Percentiles rank a stretch among this genome's conserved stretches.
These are phyloP conservation scores for Capreolus pygargus DNA, from an alignment of 2,113 vertebrate species.

Conservation along the genomic window DNA sequence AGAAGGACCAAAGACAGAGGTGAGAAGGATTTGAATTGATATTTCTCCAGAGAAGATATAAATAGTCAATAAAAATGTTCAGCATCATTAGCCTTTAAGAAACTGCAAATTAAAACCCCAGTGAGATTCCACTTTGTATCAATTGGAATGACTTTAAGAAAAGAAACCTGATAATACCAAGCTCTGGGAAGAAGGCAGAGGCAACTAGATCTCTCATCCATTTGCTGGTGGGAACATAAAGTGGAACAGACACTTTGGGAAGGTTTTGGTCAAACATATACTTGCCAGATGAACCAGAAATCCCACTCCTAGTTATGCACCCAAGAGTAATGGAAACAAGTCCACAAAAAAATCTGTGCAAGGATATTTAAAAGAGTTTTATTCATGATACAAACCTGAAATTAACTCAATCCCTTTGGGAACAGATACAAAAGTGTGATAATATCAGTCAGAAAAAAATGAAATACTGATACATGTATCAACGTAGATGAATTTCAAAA, in stretches of 20 bases:
- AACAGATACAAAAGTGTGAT: not conserved
- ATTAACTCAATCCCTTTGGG: not conserved
- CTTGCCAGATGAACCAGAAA: not conserved
- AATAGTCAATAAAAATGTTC: not conserved
- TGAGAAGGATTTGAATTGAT: not conserved
- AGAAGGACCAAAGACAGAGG: not conserved
- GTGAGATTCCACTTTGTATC: not conserved
- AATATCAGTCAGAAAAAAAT: not conserved
- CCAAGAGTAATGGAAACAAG: not conserved
- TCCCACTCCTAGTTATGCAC: not conserved
- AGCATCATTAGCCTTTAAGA: not conserved
- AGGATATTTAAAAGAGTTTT: not conserved
- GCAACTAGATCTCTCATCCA: not conserved
- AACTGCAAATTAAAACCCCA: not conserved
- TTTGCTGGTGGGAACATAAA: not conserved
- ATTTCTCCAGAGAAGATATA: constrained; percentile 5
- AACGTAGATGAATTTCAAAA: not conserved
- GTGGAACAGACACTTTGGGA: not conserved
- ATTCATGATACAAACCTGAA: not conserved
- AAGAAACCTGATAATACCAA: not conserved
- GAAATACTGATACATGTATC: not conserved
- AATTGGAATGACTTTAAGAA: not conserved
- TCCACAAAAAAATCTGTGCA: not conserved
- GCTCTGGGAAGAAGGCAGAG: not conserved
- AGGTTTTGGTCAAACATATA: not conserved